These are phyloP conservation scores for Alcis repandata DNA, from an alignment of 2,888 invertebrate species.

Conservation along the genomic window DNA sequence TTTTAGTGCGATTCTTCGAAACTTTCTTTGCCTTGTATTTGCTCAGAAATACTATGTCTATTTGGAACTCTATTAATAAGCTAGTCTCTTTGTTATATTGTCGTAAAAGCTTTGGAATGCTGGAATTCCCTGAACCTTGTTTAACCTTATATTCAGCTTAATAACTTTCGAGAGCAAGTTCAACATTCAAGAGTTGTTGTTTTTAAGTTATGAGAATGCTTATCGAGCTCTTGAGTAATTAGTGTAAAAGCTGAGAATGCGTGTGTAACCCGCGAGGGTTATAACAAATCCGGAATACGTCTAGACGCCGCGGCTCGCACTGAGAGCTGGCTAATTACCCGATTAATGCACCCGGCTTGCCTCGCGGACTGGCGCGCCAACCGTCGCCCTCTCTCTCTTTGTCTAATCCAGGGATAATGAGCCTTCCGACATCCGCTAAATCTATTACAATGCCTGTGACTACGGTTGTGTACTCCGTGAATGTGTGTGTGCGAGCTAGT, in stretches of 20 bases:
- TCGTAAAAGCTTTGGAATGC: neutral
- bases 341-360: slow-evolving; percentile 59
- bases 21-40: slow-evolving; percentile 47
- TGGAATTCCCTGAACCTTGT: neutral
- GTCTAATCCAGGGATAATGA: slow-evolving; percentile 44
- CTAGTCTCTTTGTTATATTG: slow-evolving; percentile 3
- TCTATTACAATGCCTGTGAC: slow-evolving; percentile 2
- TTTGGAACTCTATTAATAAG: slow-evolving; percentile 20
- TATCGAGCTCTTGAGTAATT: slow-evolving; percentile 32
- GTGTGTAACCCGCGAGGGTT: slow-evolving; percentile 49
- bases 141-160: slow-evolving; percentile 6
- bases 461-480: slow-evolving; percentile 5
- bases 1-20: slow-evolving; percentile 60
- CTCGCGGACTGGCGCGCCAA: slow-evolving; percentile 39
- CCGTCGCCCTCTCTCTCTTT: slow-evolving; percentile 40
- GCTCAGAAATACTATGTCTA: slow-evolving; percentile 2
- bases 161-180: neutral
- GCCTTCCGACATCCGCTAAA: slow-evolving; percentile 19
- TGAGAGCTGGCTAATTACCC: slow-evolving; percentile 65
- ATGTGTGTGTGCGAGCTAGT: neutral
- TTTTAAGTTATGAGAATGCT: neutral
- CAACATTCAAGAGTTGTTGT: neutral
- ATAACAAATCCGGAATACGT: slow-evolving; percentile 64
- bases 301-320: slow-evolving; percentile 66
- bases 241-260: slow-evolving; percentile 51